Evolutionary conservation across 2,113 vertebrate species (phyloP), one percentile per base, ranked within the genome.

Genomic region (Platysteira castanea): DNA sequence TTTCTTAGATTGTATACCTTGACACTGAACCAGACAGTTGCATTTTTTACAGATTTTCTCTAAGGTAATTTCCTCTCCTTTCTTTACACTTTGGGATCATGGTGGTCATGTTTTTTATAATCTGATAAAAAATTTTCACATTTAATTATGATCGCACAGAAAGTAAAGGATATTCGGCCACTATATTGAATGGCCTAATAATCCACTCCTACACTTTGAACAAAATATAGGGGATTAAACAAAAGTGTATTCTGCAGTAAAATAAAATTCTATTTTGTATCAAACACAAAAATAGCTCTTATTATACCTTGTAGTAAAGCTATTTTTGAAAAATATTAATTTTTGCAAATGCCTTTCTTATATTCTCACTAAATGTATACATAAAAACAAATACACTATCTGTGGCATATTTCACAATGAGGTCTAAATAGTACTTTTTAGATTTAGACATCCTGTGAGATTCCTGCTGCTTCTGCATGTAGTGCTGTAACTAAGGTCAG

Each of bases 41-140:
- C 12, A 33, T 19, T 46, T 86, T n/a, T n/a, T 13, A 27, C 21
- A 41, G 15, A 35, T 86, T 74, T 92, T 88, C 13, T 42, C 1
- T 26, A 60, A 67, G 8, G 18, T 89, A 5, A 39, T 67, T 71
- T 68, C 13, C 20, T 81, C 42, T 65, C 28, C 27, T 73, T 68
- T 60, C 16, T 49, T 67, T 46, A 37, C 0, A 2, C 14, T 77
- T 63, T 33, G 18, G n/a, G 37, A 27, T 75, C 60, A 6, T 31
- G 12, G 6, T 11, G 9, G 18, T 61, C 13, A 35, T 26, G 12
- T 5, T 42, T 37, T 28, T 52, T 69, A 49, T 20, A 7, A 59
- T 26, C 12, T n/a, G 19, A 63, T 61, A 31, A 35, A 52, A 35
- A 15, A 15, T 0, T 1, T 12, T 44, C 22, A 50, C 0, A 1